Conservation (phyloP, 2,797 vertebrate genomes). For the Rhinatrema bivittatum region DNA sequence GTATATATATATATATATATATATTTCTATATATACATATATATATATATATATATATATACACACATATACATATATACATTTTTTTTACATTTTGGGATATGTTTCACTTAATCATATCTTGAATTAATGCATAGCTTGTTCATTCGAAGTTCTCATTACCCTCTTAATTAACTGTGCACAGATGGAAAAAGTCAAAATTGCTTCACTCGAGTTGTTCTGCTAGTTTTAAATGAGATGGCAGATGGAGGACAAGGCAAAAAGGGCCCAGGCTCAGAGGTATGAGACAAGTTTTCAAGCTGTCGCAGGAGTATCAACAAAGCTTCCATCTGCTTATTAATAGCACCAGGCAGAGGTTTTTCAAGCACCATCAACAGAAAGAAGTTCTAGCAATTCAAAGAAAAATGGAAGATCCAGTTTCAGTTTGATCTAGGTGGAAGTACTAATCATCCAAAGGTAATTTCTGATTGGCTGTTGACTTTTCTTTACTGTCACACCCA, state of each 20-base stretch:
- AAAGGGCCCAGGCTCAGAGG: slow-evolving; percentile 57
- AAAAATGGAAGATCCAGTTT: slow-evolving; percentile 14
- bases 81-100: slow-evolving; percentile 32
- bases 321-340: slow-evolving; percentile 61
- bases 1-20: too few species aligned
- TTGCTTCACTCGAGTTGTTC: slow-evolving; percentile 69
- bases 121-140: slow-evolving; percentile 68
- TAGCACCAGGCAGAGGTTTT: slow-evolving; percentile 37
- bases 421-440: too few species aligned
- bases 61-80: background rate
- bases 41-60: background rate
- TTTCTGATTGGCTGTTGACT: too few species aligned
- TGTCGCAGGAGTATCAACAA: slow-evolving; percentile 67
- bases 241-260: slow-evolving; percentile 65
- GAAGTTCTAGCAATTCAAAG: slow-evolving; percentile 38
- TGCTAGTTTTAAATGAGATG: slow-evolving; percentile 68
- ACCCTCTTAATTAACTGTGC: slow-evolving; percentile 74
- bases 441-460: too few species aligned
- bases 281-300: slow-evolving; percentile 69
- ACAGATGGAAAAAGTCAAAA: slow-evolving; percentile 73
- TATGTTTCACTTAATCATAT: slow-evolving; percentile 65
- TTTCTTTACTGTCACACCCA: too few species aligned
- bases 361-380: slow-evolving; percentile 27
- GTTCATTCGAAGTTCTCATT: slow-evolving; percentile 67
- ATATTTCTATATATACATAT: too few species aligned